Conservation (phyloP, 2,888 invertebrate genomes). For the Eupithecia dodoneata region DNA sequence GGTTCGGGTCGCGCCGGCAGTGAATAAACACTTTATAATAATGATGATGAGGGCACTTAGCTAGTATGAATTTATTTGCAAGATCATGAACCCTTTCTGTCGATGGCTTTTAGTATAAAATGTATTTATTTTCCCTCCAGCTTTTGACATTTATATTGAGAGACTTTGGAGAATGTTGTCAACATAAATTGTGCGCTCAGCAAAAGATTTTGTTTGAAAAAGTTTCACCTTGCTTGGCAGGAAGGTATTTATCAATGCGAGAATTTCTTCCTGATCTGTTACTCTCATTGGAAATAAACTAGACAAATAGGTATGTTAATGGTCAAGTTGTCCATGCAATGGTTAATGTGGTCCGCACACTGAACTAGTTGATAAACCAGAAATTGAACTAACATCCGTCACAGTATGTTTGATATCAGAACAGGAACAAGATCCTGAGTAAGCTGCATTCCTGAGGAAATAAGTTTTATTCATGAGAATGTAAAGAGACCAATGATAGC, state of each 20-base stretch:
- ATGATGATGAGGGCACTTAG: conserved; percentile 28
- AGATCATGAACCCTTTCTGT: conserved; percentile 28
- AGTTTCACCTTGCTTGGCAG: conserved; percentile 24
- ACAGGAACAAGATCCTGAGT: conserved; percentile 19
- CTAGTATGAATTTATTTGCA: conserved; percentile 31
- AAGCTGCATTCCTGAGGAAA: background rate
- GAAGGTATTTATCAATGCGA: conserved; percentile 26
- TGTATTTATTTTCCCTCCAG: conserved; percentile 15
- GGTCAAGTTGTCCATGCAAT: conserved; percentile 23
- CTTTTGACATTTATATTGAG: conserved; percentile 20
- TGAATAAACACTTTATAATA: conserved; percentile 32
- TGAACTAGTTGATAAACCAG: conserved; percentile 35
- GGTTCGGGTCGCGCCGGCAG: conserved; percentile 12
- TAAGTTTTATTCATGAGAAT: conserved; percentile 7
- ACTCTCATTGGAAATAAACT: conserved; percentile 30
- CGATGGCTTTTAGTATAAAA: conserved; percentile 24
- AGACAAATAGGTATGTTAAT: conserved; percentile 34
- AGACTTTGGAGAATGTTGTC: background rate
- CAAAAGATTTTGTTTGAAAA: conserved; percentile 8
- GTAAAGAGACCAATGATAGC: background rate
- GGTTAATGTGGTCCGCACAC: conserved; percentile 27
- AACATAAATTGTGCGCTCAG: background rate
- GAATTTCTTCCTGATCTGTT: conserved; percentile 35
- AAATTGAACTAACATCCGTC: conserved; percentile 22
- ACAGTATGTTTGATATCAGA: conserved; percentile 13